Conservation (phyloP, 2,888 invertebrate species). For the Patella ulyssiponensis region DNA sequence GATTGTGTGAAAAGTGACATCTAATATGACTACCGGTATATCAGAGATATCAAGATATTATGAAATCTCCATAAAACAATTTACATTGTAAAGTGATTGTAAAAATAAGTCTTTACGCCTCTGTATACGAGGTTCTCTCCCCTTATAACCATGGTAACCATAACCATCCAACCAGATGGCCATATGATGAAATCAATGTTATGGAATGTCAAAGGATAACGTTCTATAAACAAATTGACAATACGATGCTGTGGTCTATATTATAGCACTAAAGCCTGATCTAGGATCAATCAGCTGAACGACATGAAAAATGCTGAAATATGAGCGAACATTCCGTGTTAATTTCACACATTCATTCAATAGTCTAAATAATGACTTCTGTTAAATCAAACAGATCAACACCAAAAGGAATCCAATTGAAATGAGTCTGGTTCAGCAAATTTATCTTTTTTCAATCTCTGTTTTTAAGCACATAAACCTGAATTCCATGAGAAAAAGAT, state of each 20-base stretch:
- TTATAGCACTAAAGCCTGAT: conserved; percentile 5
- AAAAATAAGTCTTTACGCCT: background rate
- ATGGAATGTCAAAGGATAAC: conserved; percentile 5
- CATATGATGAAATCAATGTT: conserved; percentile 5
- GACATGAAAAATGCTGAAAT: conserved; percentile 1
- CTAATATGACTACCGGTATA: too few relatives aligned
- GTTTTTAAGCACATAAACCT: too few relatives aligned
- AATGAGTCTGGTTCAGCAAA: too few relatives aligned
- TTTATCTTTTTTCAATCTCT: too few relatives aligned
- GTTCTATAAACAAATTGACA: background rate
- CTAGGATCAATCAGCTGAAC: background rate
- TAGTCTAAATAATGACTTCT: background rate
- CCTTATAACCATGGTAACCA: conserved; percentile 2
- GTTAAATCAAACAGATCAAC: background rate
- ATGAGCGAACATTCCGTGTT: conserved; percentile 4
- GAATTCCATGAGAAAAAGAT: too few relatives aligned
- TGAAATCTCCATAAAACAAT: background rate
- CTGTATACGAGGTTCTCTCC: background rate
- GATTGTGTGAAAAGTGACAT: too few relatives aligned
- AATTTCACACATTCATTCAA: background rate
- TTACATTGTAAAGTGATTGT: conserved; percentile 5
- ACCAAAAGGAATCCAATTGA: background rate
- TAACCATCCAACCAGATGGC: background rate
- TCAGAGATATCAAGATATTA: too few relatives aligned
- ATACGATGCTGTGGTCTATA: background rate